Base-by-base conservation (phyloP, 2,888 invertebrate species). In the Scaptomyza flava region DNA sequence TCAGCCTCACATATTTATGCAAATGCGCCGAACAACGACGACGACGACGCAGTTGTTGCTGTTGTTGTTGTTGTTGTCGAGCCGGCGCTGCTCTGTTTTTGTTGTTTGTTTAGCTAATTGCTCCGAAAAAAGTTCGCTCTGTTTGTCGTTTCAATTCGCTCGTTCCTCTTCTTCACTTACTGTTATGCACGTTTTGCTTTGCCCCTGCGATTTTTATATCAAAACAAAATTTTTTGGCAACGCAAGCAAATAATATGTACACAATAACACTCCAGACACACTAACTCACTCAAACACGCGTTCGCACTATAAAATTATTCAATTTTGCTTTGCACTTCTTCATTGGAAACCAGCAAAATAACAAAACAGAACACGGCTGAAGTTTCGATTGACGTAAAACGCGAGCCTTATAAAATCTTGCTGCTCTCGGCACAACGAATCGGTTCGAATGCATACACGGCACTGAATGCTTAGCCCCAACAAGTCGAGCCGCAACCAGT, bases 391-490 rank as follows among this genome's bases (percentile, higher is more conserved):
- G 67, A 61, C 60, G 61, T 61, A 63, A 58, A 50, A 34, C 69
- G 67, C 79, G 77, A 71, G 75, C 64, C 70, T 58, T 54, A 45
- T 53, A 60, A n/a, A 68, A 72, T 43, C 17, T 57, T 48, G 45
- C 54, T 72, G 72, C 68, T 73, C 57, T 57, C 65, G 75, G 59
- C 84, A 79, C 81, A 81, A 75, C 90, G 74, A 84, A 72, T 81
- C 87, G 79, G 72, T 80, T 88, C 87, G 88, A 90, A 83, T 87
- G 89, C 81, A 89, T 81, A 79, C 89, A 89, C 90, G 90, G 79
- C 79, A 90, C 90, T 90, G 79, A 89, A 73, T 73, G 52, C 17
- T 43, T 48, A 38, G 68, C 59, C 31, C 72, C 64, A 72, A 64
- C 69, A 58, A 66, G 56, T 71, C 65, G 74, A 52, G 72, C 76